Conservation (phyloP, 2,888 invertebrate species). For the Incurvaria masculella region DNA sequence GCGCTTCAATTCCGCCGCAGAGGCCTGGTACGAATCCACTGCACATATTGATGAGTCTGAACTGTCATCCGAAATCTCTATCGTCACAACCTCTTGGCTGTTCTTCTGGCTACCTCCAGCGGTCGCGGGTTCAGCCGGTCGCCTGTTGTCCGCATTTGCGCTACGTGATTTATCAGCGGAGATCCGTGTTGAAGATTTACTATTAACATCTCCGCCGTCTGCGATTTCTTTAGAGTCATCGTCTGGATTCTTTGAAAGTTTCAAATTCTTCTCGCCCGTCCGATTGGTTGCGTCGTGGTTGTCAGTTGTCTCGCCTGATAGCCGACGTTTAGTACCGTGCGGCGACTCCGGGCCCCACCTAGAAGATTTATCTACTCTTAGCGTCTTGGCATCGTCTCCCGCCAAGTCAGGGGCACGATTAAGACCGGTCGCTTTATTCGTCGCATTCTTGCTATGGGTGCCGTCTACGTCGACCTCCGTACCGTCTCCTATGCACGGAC, state of each 20-base stretch:
- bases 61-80: slow-evolving; percentile 49
- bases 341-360: background rate
- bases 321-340: slow-evolving; percentile 34
- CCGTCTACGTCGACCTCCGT: background rate
- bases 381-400: background rate
- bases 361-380: background rate
- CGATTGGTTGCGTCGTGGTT: background rate
- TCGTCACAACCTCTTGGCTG: slow-evolving; percentile 25
- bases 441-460: background rate
- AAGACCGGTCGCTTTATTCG: background rate
- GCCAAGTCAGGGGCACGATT: background rate
- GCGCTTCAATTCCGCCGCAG: slow-evolving; percentile 49
- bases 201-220: no score
- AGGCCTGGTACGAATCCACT: slow-evolving; percentile 47
- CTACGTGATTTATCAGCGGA: no score
- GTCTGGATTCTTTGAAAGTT: no score
- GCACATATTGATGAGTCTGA: slow-evolving; percentile 54
- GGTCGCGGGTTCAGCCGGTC: no score
- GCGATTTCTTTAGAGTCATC: no score
- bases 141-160: no score
- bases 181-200: no score
- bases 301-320: slow-evolving; percentile 18
- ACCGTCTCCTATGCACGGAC: no score
- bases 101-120: background rate
- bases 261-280: no score